phyloP scores from a whole-genome alignment of 2,888 invertebrate genomes.

The Andrena praecox region DNA sequence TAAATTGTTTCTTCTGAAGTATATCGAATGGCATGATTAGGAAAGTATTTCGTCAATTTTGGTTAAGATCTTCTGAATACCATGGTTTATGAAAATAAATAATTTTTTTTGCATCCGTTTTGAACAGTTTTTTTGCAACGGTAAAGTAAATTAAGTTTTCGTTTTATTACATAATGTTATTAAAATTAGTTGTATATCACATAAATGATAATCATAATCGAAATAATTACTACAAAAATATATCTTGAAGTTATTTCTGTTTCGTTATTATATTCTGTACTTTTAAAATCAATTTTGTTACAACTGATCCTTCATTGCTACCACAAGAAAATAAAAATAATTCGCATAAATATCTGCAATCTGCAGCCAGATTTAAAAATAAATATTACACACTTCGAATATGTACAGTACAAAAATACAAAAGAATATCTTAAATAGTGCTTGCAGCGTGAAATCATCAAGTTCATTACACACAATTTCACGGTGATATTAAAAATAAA shows the following conservation, averaged over 20 bases:
- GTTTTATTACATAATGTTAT: neutral
- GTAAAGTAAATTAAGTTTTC: neutral
- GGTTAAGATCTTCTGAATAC: no score
- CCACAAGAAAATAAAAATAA: neutral
- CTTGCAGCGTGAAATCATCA: neutral
- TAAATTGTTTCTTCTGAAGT: neutral
- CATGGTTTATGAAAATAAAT: neutral
- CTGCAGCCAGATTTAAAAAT: neutral
- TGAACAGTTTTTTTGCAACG: neutral
- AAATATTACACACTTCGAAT: neutral
- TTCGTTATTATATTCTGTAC: neutral
- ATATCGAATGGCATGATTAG: neutral
- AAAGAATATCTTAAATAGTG: neutral
- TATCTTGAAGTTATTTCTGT: neutral
- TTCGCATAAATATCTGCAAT: neutral
- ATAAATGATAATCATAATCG: no score
- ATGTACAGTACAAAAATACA: neutral
- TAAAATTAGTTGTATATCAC: neutral
- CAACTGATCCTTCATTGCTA: neutral
- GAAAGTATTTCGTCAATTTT: neutral
- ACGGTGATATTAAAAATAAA: slow-evolving; percentile 9
- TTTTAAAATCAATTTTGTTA: neutral
- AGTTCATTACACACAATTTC: slow-evolving; percentile 4
- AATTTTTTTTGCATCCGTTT: neutral
- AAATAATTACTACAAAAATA: neutral